Evolutionary conservation across 2,888 invertebrate species (phyloP).

Genomic region (Tyria jacobaeae): DNA sequence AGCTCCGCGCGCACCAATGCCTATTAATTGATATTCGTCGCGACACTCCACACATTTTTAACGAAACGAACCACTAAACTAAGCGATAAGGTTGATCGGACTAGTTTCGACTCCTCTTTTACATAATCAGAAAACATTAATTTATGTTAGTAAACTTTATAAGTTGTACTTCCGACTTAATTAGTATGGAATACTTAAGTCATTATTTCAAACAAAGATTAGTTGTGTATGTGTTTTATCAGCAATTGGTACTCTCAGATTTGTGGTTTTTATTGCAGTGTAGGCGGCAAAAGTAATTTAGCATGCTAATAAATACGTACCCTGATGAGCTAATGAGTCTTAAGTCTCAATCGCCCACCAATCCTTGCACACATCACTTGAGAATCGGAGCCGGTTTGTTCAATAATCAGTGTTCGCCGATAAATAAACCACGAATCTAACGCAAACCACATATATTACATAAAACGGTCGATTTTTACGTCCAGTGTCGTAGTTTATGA

Average conservation of each 20-base stretch:
- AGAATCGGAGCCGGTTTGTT: slow-evolving; percentile 52
- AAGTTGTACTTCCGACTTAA: slow-evolving; percentile 32
- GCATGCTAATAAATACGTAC: slow-evolving; percentile 66
- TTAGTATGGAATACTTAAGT: slow-evolving; percentile 36
- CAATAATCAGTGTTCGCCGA: slow-evolving; percentile 44
- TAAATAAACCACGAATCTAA: slow-evolving; percentile 63
- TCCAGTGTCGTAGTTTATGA: slow-evolving; percentile 58
- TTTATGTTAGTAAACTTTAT: slow-evolving; percentile 27
- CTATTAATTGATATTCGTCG: slow-evolving; percentile 82
- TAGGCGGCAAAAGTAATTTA: slow-evolving; percentile 75
- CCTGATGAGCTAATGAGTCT: slow-evolving; percentile 68
- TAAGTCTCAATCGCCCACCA: slow-evolving; percentile 56
- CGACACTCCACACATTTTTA: slow-evolving; percentile 66
- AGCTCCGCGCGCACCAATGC: slow-evolving; percentile 77
- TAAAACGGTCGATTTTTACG: slow-evolving; percentile 57
- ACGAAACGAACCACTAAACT: slow-evolving; percentile 31
- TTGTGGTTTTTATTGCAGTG: slow-evolving; percentile 45
- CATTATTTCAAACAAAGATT: slow-evolving; percentile 29
- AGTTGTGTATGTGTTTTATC: slow-evolving; percentile 29
- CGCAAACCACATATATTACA: slow-evolving; percentile 55
- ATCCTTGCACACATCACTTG: slow-evolving; percentile 39
- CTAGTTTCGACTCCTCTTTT: slow-evolving; percentile 31
- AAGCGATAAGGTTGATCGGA: slow-evolving; percentile 13
- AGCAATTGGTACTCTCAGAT: slow-evolving; percentile 29
- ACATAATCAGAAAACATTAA: slow-evolving; percentile 21